A percentile compares a stretch with the other conserved stretches of the same genome.
phyloP scores from a whole-genome alignment of 2,113 vertebrate species.

The Sylvilagus bachmani region DNA sequence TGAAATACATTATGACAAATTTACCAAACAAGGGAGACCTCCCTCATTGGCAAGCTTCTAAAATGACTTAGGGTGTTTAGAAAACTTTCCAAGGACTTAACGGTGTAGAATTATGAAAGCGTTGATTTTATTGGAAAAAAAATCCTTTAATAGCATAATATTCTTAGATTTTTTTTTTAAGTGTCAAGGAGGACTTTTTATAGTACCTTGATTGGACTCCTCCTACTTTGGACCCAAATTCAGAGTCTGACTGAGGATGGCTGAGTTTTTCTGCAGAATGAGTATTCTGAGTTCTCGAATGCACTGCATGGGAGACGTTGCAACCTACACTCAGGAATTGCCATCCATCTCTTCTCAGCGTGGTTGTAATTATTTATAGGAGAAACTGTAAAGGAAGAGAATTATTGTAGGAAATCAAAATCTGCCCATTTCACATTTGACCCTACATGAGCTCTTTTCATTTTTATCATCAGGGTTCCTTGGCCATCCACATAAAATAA shows the following conservation, averaged over 20 bases:
- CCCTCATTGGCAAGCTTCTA: background rate
- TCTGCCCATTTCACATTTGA: conserved; percentile 61
- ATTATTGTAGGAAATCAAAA: conserved; percentile 43
- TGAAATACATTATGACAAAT: background rate
- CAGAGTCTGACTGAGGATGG: background rate
- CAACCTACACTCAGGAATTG: background rate
- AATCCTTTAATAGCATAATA: background rate
- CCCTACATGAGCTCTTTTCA: conserved; percentile 22
- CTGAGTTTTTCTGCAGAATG: background rate
- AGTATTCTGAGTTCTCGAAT: background rate
- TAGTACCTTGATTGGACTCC: background rate
- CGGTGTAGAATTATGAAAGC: background rate
- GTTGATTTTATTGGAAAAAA: background rate
- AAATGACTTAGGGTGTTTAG: background rate
- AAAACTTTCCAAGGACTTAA: background rate
- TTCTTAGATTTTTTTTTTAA: conserved; percentile 33
- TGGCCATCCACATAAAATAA: conserved; percentile 39
- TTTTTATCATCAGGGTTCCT: conserved; percentile 27
- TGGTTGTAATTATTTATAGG: conserved; percentile 62
- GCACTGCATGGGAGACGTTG: background rate
- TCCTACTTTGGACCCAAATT: background rate
- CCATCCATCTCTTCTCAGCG: background rate
- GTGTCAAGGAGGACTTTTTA: background rate
- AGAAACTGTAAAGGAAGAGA: conserved; percentile 57
- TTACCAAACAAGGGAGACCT: background rate